Evolutionary conservation across 1,140 invertebrate genomes (phyloP).

Genomic region (Neodiprion pinetum): DNA sequence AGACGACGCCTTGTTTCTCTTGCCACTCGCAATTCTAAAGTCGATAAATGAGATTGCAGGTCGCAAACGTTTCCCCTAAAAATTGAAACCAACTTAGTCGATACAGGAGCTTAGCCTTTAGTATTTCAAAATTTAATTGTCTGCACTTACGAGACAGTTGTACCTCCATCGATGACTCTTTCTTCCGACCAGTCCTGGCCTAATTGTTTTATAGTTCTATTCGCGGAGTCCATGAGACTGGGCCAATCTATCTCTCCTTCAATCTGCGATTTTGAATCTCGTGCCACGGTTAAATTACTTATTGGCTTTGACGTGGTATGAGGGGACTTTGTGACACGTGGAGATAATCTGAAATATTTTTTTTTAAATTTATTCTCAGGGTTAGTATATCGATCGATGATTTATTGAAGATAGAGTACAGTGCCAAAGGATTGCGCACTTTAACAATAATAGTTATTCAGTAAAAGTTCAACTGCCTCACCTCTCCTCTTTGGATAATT

Average conservation of each 20-base stretch:
- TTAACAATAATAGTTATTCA: background rate
- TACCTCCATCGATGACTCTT: conserved; percentile 41
- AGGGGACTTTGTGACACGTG: conserved; percentile 59
- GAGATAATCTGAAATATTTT: conserved; percentile 55
- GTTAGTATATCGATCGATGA: conserved; percentile 12
- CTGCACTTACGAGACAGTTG: conserved; percentile 43
- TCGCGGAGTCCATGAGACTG: conserved; percentile 44
- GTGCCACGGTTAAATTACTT: conserved; percentile 41
- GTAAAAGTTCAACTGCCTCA: conserved; percentile 37
- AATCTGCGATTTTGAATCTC: conserved; percentile 46
- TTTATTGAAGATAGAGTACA: background rate
- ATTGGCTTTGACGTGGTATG: conserved; percentile 46
- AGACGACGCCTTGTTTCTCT: conserved; percentile 69
- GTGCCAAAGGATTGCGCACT: background rate
- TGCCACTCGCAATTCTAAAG: conserved; percentile 70
- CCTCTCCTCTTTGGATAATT: conserved; percentile 68
- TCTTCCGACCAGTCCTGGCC: conserved; percentile 52
- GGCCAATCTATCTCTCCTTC: conserved; percentile 49
- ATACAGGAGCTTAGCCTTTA: background rate
- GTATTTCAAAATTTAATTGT: conserved; percentile 11
- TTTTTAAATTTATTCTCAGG: conserved; percentile 8
- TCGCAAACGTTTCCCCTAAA: conserved; percentile 61
- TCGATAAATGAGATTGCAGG: conserved; percentile 68
- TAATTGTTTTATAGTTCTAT: conserved; percentile 42
- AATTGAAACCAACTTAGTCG: conserved; percentile 26